These are phyloP conservation scores for Seison nebaliae DNA, from an alignment of 1,140 invertebrate genomes.

Conservation along the genomic window DNA sequence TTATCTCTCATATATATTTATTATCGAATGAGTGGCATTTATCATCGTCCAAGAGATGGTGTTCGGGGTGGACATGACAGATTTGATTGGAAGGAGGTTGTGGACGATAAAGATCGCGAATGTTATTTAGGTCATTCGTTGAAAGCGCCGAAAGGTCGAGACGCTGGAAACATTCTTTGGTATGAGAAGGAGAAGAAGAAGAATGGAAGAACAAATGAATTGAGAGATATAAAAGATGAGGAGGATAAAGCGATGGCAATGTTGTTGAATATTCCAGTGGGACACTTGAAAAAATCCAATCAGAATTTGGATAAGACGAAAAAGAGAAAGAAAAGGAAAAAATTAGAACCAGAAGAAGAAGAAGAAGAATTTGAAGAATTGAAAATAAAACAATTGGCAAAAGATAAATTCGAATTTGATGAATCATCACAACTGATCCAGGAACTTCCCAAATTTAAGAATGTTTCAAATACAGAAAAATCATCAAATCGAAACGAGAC, in stretches of 20 bases:
- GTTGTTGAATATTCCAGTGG: background rate
- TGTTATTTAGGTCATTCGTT: conserved; percentile 11
- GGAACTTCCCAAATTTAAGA: too few species aligned
- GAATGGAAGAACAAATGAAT: background rate
- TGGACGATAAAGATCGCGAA: conserved; percentile 11
- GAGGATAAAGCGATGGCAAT: too few species aligned
- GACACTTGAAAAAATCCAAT: background rate
- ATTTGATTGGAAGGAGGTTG: conserved; percentile 9
- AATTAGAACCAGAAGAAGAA: background rate
- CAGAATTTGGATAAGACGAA: background rate
- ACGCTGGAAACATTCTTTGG: conserved; percentile 7
- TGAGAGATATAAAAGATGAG: too few species aligned
- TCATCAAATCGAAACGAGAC: too few species aligned
- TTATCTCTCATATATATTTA: too few species aligned
- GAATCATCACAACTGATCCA: too few species aligned
- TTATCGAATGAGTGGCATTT: too few species aligned
- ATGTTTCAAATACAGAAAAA: too few species aligned
- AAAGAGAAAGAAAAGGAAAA: background rate
- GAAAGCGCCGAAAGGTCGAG: conserved; percentile 7
- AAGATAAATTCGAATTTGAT: too few species aligned
- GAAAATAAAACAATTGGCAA: too few species aligned
- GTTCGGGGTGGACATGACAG: conserved; percentile 7
- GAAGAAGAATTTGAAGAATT: too few species aligned
- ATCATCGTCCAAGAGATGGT: conserved; percentile 8
- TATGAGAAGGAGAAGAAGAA: conserved; percentile 2